Conservation (phyloP, 2,113 vertebrate species). For the Uria lomvia region DNA sequence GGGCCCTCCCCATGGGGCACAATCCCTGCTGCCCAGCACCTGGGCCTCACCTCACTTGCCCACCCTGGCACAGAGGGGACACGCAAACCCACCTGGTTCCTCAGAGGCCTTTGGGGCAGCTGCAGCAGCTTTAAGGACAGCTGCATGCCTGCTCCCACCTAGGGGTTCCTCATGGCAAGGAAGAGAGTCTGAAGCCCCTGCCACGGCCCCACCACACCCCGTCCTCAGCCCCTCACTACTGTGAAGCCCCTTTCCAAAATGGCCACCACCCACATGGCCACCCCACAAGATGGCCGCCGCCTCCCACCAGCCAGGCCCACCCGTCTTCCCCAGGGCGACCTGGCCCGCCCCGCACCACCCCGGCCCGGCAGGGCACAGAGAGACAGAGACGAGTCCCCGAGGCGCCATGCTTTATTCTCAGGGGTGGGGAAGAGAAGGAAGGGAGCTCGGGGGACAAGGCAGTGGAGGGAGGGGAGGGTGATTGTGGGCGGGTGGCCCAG, state of each 20-base stretch:
- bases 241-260: neutral
- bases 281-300: neutral
- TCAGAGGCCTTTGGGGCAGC: neutral
- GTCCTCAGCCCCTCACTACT: accelerated
- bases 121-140: accelerated
- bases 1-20: too few relatives aligned
- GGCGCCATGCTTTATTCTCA: constrained; percentile 79
- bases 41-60: neutral
- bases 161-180: neutral
- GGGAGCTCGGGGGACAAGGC: neutral
- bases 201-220: accelerated
- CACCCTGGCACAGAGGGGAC: neutral
- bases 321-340: neutral
- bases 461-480: neutral
- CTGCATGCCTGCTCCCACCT: too few relatives aligned
- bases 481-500: accelerated
- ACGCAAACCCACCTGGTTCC: neutral
- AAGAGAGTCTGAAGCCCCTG: too few relatives aligned
- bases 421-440: constrained; percentile 28
- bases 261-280: neutral
- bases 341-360: neutral
- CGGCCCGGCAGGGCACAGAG: neutral
- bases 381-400: neutral
- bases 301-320: neutral
- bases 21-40: neutral